Evolutionary conservation across 2,797 vertebrate genomes (phyloP).

Genomic region (Hydrophis major): DNA sequence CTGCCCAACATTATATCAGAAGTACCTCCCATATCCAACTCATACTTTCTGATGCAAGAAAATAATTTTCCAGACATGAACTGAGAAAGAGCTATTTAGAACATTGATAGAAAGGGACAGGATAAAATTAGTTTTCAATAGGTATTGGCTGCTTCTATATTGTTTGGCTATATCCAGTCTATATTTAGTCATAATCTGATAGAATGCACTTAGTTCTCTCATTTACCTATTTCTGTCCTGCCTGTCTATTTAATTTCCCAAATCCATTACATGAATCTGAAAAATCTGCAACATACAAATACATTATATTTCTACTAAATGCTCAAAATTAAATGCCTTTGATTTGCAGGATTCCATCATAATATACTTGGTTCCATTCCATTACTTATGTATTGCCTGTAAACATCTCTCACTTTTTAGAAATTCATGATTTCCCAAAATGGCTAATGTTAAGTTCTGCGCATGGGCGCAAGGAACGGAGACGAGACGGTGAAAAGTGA

Average conservation of each 20-base stretch:
- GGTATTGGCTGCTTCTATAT: neutral
- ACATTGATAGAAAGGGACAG: neutral
- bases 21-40: neutral
- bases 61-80: constrained; percentile 16
- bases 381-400: neutral
- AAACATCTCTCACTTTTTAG: neutral
- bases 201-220: neutral
- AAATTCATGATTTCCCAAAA: neutral
- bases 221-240: neutral
- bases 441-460: neutral
- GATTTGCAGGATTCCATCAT: neutral
- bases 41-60: neutral
- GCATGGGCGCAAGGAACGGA: no score
- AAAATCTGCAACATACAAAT: neutral
- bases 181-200: neutral
- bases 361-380: neutral
- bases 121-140: neutral
- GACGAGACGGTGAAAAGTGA: no score
- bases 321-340: neutral
- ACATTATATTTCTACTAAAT: no score
- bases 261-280: neutral
- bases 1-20: neutral
- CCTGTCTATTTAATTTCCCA: neutral
- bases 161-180: neutral
- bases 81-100: neutral